Conservation (phyloP, 2,797 vertebrate genomes). For the Brachyrhaphis roseni region DNA sequence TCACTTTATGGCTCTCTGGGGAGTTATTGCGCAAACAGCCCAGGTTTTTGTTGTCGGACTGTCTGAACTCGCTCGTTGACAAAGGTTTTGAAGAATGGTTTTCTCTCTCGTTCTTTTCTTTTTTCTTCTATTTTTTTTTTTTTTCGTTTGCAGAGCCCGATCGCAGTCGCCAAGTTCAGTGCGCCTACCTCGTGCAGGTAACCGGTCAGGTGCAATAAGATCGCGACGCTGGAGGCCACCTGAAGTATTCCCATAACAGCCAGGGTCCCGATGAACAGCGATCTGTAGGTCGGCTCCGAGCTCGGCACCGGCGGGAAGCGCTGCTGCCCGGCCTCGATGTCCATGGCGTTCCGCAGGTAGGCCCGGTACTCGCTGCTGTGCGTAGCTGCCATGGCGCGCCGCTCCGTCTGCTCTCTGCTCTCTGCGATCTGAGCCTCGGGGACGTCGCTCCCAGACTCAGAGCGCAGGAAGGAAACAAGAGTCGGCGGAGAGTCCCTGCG, state of each 20-base stretch:
- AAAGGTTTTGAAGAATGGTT: neutral
- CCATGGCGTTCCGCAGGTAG: slow-evolving; percentile 80
- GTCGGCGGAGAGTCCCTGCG: slow-evolving; percentile 62
- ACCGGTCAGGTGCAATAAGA: slow-evolving; percentile 92
- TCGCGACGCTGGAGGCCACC: slow-evolving; percentile 92
- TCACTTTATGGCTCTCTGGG: slow-evolving; percentile 39
- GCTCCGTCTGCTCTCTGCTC: slow-evolving; percentile 20
- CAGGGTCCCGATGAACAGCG: slow-evolving; percentile 86
- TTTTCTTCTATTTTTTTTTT: too few species aligned
- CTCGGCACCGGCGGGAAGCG: slow-evolving; percentile 73
- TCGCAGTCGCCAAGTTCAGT: too few species aligned
- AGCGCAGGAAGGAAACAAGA: slow-evolving; percentile 60
- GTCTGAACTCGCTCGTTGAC: neutral
- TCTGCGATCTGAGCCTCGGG: slow-evolving; percentile 24
- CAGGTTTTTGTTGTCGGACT: neutral
- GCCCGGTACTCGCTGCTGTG: slow-evolving; percentile 77
- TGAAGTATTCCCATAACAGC: slow-evolving; percentile 93
- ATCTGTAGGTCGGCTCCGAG: slow-evolving; percentile 76
- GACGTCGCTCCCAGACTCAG: slow-evolving; percentile 66
- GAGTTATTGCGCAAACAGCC: slow-evolving; percentile 34
- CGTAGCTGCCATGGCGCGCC: slow-evolving; percentile 82
- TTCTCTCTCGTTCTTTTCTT: neutral
- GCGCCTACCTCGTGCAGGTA: slow-evolving; percentile 87
- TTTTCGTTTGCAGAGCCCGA: neutral
- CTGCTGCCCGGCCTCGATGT: slow-evolving; percentile 77